Percentiles rank a stretch among this genome's conserved stretches.
Evolutionary conservation across 1,140 invertebrate species (phyloP).

Genomic region (Pseudomyrmex sp.): DNA sequence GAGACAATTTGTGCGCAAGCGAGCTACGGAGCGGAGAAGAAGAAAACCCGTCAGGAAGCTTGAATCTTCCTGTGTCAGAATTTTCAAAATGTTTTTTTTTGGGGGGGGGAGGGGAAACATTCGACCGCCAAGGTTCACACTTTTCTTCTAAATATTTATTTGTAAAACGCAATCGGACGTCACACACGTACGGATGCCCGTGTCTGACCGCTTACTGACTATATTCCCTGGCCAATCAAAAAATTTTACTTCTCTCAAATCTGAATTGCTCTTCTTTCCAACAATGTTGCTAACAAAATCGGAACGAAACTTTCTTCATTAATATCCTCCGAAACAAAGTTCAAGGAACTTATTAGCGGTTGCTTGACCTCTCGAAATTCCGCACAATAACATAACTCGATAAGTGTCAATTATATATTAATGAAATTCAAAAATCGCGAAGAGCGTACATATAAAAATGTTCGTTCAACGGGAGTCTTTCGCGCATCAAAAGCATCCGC

Average conservation of each 20-base stretch:
- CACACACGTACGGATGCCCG: background rate
- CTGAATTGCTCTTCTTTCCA: background rate
- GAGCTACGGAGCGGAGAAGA: no score
- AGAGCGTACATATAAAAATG: background rate
- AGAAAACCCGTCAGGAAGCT: no score
- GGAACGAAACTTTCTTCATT: background rate
- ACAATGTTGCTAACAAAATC: background rate
- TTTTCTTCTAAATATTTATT: no score
- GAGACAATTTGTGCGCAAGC: no score
- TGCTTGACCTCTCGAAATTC: no score
- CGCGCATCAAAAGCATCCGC: background rate
- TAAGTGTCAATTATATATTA: background rate
- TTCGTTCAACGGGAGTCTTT: background rate
- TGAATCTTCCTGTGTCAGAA: no score
- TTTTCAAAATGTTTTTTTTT: no score
- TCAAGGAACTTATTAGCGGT: background rate
- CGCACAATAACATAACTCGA: no score
- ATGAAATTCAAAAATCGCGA: background rate
- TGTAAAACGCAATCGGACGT: background rate
- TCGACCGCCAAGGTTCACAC: no score
- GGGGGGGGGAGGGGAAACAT: no score
- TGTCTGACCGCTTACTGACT: slow-evolving; percentile 49
- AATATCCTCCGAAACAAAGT: no score
- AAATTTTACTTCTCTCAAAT: slow-evolving; percentile 5
- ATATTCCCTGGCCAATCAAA: slow-evolving; percentile 12